Percentiles rank a stretch among this genome's conserved stretches.
Evolutionary conservation across 2,888 invertebrate species (phyloP).

Genomic region (Sceliomorpha sp.): DNA sequence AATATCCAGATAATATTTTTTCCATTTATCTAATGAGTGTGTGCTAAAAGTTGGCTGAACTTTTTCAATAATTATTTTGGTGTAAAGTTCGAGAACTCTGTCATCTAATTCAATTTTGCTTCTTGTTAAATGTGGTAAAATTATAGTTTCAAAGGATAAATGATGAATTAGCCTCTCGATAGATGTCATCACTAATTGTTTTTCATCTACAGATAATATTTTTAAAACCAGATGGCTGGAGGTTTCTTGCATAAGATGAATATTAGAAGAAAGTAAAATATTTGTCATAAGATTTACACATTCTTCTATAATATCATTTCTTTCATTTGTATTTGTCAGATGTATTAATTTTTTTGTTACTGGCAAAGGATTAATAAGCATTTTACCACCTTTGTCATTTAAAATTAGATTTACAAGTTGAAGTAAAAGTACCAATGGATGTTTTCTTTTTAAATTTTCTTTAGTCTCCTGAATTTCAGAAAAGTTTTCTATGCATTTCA

Average conservation of each 20-base stretch:
- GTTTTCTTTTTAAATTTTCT: slow-evolving; percentile 34
- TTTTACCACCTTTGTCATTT: slow-evolving; percentile 84
- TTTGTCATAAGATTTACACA: slow-evolving; percentile 63
- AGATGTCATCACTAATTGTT: slow-evolving; percentile 84
- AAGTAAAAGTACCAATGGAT: slow-evolving; percentile 79
- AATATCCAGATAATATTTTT: slow-evolving; percentile 83
- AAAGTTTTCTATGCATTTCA: slow-evolving; percentile 76
- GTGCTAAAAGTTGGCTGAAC: slow-evolving; percentile 84
- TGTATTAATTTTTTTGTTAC: slow-evolving; percentile 82
- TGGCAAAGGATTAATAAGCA: slow-evolving; percentile 83
- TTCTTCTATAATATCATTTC: slow-evolving; percentile 59
- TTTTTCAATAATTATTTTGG: slow-evolving; percentile 86
- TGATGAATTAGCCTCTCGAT: slow-evolving; percentile 85
- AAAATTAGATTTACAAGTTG: slow-evolving; percentile 82
- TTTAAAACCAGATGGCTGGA: slow-evolving; percentile 86
- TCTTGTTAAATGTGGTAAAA: slow-evolving; percentile 86
- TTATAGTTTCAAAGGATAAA: slow-evolving; percentile 87
- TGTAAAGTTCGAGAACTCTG: slow-evolving; percentile 83
- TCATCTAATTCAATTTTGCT: slow-evolving; percentile 82
- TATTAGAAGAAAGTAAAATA: slow-evolving; percentile 81
- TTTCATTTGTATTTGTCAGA: slow-evolving; percentile 60
- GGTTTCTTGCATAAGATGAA: slow-evolving; percentile 87
- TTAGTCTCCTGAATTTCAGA: slow-evolving; percentile 70
- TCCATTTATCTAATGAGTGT: slow-evolving; percentile 84
- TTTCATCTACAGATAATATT: slow-evolving; percentile 83